Evolutionary conservation across 2,797 vertebrate species (phyloP).

Genomic region (Rhinoraja longicauda): DNA sequence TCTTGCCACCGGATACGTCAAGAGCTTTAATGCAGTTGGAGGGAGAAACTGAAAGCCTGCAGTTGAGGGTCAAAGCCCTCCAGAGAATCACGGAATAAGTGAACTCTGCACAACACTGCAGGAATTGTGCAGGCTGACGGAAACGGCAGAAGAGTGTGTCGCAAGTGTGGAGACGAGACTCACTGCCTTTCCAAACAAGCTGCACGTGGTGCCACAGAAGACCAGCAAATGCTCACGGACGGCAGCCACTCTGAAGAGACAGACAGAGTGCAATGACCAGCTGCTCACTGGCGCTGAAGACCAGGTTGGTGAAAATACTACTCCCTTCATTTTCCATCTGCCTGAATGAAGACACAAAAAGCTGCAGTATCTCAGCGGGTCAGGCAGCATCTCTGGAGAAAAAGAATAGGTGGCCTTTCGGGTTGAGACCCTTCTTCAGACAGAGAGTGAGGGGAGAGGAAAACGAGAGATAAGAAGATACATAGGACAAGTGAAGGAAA

Average conservation of each 20-base stretch:
- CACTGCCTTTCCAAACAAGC: not conserved
- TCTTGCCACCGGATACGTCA: not conserved
- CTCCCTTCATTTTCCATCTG: not conserved
- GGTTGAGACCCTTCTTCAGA: too few relatives aligned
- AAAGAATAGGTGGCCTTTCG: too few relatives aligned
- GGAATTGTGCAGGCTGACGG: not conserved
- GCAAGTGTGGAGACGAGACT: not conserved
- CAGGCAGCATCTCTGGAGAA: too few relatives aligned
- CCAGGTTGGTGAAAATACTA: constrained; percentile 15
- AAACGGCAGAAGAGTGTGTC: not conserved
- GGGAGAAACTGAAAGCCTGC: not conserved
- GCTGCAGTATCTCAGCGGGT: too few relatives aligned
- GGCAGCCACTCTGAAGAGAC: not conserved
- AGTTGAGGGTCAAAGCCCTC: not conserved
- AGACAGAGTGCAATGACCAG: not conserved
- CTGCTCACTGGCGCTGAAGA: not conserved
- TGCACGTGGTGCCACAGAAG: not conserved
- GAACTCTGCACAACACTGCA: not conserved
- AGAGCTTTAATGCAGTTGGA: not conserved
- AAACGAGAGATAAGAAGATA: too few relatives aligned
- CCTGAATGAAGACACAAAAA: too few relatives aligned
- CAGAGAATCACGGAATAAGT: not conserved
- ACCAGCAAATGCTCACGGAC: not conserved
- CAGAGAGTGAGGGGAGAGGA: too few relatives aligned
- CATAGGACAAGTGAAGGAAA: too few relatives aligned